Evolutionary conservation across 2,113 vertebrate species (phyloP).

Genomic region (Amia ocellicauda): DNA sequence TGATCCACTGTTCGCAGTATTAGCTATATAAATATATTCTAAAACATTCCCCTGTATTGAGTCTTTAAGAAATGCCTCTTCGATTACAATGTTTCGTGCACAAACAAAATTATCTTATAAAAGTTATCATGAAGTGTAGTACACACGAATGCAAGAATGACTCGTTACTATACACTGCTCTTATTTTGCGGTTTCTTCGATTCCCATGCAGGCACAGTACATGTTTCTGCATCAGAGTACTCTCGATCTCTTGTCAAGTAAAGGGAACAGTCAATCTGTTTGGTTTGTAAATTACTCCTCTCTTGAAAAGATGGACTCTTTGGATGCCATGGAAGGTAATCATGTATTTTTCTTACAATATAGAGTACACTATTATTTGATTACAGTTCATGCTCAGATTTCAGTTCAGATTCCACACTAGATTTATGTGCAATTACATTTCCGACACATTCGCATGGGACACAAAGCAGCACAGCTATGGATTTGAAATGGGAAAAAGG

Average conservation of each 20-base stretch:
- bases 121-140: no score
- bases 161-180: no score
- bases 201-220: slow-evolving; percentile 81
- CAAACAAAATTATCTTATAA: no score
- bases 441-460: no score
- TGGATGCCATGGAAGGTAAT: slow-evolving; percentile 98
- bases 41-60: no score
- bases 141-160: no score
- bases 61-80: no score
- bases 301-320: slow-evolving; percentile 96
- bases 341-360: slow-evolving; percentile 21
- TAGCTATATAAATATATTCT: no score
- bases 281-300: slow-evolving; percentile 97
- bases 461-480: not conserved
- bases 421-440: not conserved
- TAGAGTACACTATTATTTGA: not conserved
- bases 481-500: no score
- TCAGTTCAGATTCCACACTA: not conserved
- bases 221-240: slow-evolving; percentile 96
- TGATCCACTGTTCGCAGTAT: no score
- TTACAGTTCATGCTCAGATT: not conserved
- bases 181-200: no score
- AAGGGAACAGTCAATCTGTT: slow-evolving; percentile 84
- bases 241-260: slow-evolving; percentile 84
- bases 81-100: no score